These are phyloP conservation scores for Leptopilina drosophilae DNA, from an alignment of 2,888 invertebrate species.

Conservation along the genomic window DNA sequence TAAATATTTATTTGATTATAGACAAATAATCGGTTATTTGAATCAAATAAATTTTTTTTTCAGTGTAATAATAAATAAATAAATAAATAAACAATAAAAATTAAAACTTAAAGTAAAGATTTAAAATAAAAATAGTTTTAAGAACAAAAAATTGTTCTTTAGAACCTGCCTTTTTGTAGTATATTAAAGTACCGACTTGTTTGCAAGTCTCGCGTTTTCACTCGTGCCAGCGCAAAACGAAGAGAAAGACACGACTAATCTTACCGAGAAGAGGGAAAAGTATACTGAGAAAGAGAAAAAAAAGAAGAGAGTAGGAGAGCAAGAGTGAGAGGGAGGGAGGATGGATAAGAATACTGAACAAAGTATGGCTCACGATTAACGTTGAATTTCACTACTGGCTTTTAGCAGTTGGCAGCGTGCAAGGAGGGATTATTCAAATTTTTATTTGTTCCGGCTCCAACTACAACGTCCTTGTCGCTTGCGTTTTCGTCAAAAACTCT, in stretches of 20 bases:
- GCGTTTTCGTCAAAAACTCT: slow-evolving; percentile 20
- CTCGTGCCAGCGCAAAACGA: slow-evolving; percentile 8
- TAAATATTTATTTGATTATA: too few species aligned
- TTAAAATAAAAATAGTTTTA: too few species aligned
- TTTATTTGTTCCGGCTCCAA: slow-evolving; percentile 58
- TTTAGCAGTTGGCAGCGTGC: slow-evolving; percentile 54
- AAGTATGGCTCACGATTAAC: slow-evolving; percentile 57
- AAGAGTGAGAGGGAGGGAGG: neutral
- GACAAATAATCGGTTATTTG: too few species aligned
- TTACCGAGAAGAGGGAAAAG: neutral
- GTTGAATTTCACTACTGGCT: slow-evolving; percentile 62
- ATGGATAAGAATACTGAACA: neutral
- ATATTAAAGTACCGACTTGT: neutral
- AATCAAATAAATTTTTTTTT: too few species aligned
- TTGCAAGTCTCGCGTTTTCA: slow-evolving; percentile 32
- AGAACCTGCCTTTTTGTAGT: too few species aligned
- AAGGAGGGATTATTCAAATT: slow-evolving; percentile 65
- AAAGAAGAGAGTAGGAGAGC: slow-evolving; percentile 4
- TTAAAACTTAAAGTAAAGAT: too few species aligned
- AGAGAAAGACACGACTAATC: neutral
- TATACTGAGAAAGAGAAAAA: neutral
- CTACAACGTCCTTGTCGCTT: slow-evolving; percentile 30
- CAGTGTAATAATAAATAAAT: too few species aligned
- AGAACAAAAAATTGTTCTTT: too few species aligned
- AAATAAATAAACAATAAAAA: too few species aligned